Base-by-base conservation (phyloP, 1,140 invertebrate species). In the Armadillidium nasatum region DNA sequence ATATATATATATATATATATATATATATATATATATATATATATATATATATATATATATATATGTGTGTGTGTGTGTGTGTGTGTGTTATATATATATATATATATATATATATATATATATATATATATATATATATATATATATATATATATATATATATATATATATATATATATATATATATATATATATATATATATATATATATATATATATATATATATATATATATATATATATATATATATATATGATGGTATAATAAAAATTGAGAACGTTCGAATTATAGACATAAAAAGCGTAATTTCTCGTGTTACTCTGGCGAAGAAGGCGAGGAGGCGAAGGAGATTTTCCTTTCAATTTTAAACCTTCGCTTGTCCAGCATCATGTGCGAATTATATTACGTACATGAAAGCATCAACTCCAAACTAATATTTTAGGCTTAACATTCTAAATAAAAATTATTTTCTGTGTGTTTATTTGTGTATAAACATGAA, bases 1-100 rank as follows among this genome's bases (percentile, higher is more conserved):
- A 21, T 60, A 21, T 60, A 21, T 60, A 21, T 60, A 21, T 60
- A 21, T 60, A 21, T 60, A 21, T 60, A 21, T 60, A 21, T 60
- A 21, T 60, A 21, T 60, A 60, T 60, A 21, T 60, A 21, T 60
- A 21, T 60, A 21, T 60, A 21, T 60, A 21, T 60, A 21, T 60
- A 21, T 60, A 21, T 60, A 21, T 60, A 21, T 60, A 21, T 60
- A 21, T 60, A n/a, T 15, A n/a, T 15, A n/a, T 15, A 21, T 70
- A 21, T 70, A 33, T 69, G 67, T 69, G 67, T 69, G 67, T 69
- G n/a, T n/a, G n/a, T n/a, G n/a, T n/a, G n/a, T n/a, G n/a, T n/a
- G n/a, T n/a, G n/a, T n/a, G n/a, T n/a, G n/a, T 11, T 70, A 21
- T 70, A 21, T 21, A 21, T 70, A 21, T 70, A 33, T 70, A 21